A percentile compares a stretch with the other conserved stretches of the same genome.
Evolutionary conservation across 2,113 vertebrate genomes (phyloP).

Genomic region (human): GRCh38 chr6:53880001-53880500

Average conservation of each 20-base stretch:
- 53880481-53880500: neutral
- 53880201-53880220: neutral
- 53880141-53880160: neutral
- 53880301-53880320: neutral
- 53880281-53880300: neutral
- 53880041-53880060: neutral
- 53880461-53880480: neutral
- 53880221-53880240: neutral
- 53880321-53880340: neutral
- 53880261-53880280: neutral
- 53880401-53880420: neutral
- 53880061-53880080: neutral
- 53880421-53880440: rapidly evolving
- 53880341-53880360: neutral
- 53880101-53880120: constrained; percentile 14
- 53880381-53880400: neutral
- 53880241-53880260: neutral
- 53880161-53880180: neutral
- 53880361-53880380: neutral
- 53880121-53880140: neutral
- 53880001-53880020: neutral
- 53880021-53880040: neutral
- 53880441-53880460: rapidly evolving
- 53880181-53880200: constrained; percentile 19
- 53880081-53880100: neutral